Percentiles rank a stretch among this genome's conserved stretches.
These are phyloP conservation scores for Ceratosolen fusciceps DNA, from an alignment of 1,140 invertebrate genomes.

Conservation along the genomic window DNA sequence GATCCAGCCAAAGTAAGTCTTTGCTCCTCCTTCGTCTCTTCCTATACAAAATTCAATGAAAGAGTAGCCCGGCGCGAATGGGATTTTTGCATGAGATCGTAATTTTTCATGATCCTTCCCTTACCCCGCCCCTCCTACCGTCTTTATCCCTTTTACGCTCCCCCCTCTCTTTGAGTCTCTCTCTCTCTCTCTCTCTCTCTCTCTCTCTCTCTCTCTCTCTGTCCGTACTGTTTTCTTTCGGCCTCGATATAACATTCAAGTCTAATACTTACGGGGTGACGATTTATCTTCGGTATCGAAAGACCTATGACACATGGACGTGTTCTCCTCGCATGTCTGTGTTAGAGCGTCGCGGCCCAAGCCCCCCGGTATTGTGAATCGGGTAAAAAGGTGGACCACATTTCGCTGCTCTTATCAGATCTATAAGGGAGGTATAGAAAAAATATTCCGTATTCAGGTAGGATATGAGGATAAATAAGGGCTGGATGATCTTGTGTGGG, in stretches of 20 bases:
- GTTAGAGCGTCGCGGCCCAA: not conserved
- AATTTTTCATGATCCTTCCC: constrained; percentile 32
- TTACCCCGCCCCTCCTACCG: not conserved
- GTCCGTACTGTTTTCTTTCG: not conserved
- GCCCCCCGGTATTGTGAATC: not conserved
- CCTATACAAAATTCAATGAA: constrained; percentile 15
- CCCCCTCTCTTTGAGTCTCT: not conserved
- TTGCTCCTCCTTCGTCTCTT: not conserved
- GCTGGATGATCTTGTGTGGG: not conserved
- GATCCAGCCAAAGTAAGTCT: not conserved
- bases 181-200: not conserved
- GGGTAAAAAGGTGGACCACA: not conserved
- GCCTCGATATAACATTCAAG: constrained; percentile 26
- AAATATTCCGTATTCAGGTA: not conserved
- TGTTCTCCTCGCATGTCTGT: no score
- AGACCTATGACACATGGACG: no score
- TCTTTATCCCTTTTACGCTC: not conserved
- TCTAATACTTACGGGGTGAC: constrained; percentile 6
- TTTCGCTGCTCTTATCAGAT: not conserved
- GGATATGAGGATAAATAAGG: not conserved
- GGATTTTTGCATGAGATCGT: constrained; percentile 24
- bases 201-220: not conserved
- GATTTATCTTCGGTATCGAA: constrained; percentile 32
- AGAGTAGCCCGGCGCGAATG: not conserved
- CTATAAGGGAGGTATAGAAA: not conserved